Percentiles rank a stretch among this genome's conserved stretches.
phyloP scores from a whole-genome alignment of 2,113 vertebrate genomes.

The Chunga burmeisteri region DNA sequence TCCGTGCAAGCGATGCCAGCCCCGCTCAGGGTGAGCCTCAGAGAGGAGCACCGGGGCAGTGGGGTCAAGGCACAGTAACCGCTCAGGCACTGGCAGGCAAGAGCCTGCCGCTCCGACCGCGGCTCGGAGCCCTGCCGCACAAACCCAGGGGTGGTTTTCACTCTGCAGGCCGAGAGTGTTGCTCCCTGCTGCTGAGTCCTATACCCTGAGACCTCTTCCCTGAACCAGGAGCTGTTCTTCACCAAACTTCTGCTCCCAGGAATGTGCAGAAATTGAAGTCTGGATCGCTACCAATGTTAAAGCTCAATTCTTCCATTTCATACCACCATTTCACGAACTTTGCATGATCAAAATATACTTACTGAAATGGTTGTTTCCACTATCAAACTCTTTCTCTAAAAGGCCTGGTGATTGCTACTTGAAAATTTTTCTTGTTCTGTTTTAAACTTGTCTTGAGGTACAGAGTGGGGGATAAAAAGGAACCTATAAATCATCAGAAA shows the following conservation, averaged over 20 bases:
- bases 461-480: not conserved
- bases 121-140: accelerated
- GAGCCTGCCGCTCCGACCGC: not conserved
- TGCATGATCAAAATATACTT: not conserved
- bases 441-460: not conserved
- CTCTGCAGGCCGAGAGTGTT: not conserved
- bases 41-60: not conserved
- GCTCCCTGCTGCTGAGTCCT: not conserved
- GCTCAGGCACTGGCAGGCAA: accelerated
- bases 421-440: not conserved
- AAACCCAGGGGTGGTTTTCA: not conserved
- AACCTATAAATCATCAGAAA: not conserved
- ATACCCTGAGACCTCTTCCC: not conserved
- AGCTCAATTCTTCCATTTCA: not conserved
- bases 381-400: not conserved
- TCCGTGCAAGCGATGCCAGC: accelerated
- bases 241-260: not conserved
- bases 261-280: not conserved
- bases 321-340: not conserved
- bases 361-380: not conserved
- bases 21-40: accelerated
- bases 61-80: accelerated
- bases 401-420: not conserved
- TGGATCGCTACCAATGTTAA: not conserved
- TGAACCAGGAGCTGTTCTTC: accelerated